These are phyloP conservation scores for Ophraella communa DNA, from an alignment of 2,888 invertebrate species.

Conservation along the genomic window DNA sequence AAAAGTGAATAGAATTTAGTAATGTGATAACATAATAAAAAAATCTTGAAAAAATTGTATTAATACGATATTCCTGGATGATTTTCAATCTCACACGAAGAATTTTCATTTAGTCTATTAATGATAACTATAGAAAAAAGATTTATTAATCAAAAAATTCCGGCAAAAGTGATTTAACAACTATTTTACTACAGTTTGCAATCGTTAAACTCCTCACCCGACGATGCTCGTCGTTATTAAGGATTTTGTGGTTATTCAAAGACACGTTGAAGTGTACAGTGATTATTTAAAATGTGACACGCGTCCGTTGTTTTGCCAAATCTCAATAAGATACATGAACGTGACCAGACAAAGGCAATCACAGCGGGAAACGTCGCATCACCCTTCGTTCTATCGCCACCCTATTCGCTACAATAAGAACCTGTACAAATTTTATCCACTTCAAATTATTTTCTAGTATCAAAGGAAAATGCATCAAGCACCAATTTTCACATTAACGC, in stretches of 20 bases:
- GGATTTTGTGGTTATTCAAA: neutral
- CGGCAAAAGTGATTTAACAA: too few relatives aligned
- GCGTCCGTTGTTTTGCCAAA: slow-evolving; percentile 49
- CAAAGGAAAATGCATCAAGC: slow-evolving; percentile 1
- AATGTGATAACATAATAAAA: too few relatives aligned
- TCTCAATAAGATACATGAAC: slow-evolving; percentile 40
- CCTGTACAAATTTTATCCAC: slow-evolving; percentile 14
- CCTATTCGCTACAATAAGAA: slow-evolving; percentile 21
- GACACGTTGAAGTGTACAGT: slow-evolving; percentile 46
- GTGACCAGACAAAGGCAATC: slow-evolving; percentile 47
- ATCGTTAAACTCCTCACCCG: too few relatives aligned
- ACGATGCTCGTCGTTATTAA: too few relatives aligned
- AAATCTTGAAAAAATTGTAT: too few relatives aligned
- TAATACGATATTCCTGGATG: too few relatives aligned
- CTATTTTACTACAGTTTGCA: too few relatives aligned
- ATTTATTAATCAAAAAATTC: too few relatives aligned
- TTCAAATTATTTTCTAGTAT: slow-evolving; percentile 5
- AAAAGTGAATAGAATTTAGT: too few relatives aligned
- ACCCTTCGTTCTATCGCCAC: slow-evolving; percentile 35
- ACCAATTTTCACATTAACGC: neutral
- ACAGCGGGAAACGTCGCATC: slow-evolving; percentile 41
- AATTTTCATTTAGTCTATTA: too few relatives aligned
- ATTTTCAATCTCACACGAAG: too few relatives aligned
- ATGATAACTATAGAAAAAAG: too few relatives aligned
- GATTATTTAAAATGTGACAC: slow-evolving; percentile 58